Base-by-base conservation (phyloP, 2,797 vertebrate genomes). In the Sebastes taczanowskii region DNA sequence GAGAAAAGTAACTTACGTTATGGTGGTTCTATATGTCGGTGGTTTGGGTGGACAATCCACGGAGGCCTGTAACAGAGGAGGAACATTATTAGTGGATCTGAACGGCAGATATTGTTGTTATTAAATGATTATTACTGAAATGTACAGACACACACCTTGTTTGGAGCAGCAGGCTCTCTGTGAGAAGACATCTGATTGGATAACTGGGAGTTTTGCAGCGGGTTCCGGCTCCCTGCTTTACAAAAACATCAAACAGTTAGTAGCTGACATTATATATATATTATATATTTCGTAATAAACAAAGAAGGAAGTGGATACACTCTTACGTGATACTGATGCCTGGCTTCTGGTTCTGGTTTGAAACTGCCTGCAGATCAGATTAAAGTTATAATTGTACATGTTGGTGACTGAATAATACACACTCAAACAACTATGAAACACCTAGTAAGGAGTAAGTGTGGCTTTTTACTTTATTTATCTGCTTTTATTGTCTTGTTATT, bases 191-290 rank as follows among this genome's bases (percentile, higher is more conserved):
- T 94, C 88, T 96, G 97, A 88, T 97, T 97, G 83, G 92, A 85
- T 76, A 96, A 65, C 4, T 96, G 91, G 0, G 95, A 96, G 82
- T 94, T 92, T 58, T 96, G 95, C 59, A 97, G 91, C 16, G 96
- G 95, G 22, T 22, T 82, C 61, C 88, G 84, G 55, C 42, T 73
- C 78, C 75, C 89, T 89, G 87, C 90, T 95, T 76, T 4, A 60
- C 0, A 52, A 77, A 77, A 13, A 23, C 46, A 25, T 11, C 4
- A 71, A 23, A 34, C 7, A 18, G 23, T 64, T 10, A 53, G 46
- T 2, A 16, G 16, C 6, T 5, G 18, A 23, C 3, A 25, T 7
- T 2, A 64, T 1, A 34, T 6, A 34, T 34, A 34, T 30, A 8
- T 23, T 2, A 34, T 0, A 8, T 53, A 9, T 13, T 3, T 35